phyloP scores from a whole-genome alignment of 2,888 invertebrate genomes.

The Eudasyphora cyanicolor region DNA sequence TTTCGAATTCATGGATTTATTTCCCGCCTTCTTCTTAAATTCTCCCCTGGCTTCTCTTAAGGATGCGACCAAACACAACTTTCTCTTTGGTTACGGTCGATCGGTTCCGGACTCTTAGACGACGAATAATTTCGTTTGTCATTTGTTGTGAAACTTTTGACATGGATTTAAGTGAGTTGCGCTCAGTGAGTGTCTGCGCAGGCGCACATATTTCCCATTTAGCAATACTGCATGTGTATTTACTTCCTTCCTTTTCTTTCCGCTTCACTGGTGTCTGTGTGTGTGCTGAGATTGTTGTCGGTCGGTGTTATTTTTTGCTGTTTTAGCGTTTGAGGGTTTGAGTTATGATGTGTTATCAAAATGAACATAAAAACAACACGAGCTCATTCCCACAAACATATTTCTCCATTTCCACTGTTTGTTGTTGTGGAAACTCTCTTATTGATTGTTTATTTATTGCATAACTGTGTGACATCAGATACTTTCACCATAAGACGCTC shows the following conservation, averaged over 20 bases:
- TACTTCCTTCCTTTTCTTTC: constrained; percentile 47
- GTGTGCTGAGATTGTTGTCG: too few species aligned
- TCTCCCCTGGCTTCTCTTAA: not conserved
- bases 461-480: constrained; percentile 55
- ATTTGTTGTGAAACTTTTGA: not conserved
- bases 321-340: constrained; percentile 45
- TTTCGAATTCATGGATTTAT: too few species aligned
- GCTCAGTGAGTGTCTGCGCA: constrained; percentile 8
- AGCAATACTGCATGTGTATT: not conserved
- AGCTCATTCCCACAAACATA: constrained; percentile 2
- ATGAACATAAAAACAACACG: constrained; percentile 39
- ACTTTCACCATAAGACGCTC: constrained; percentile 45
- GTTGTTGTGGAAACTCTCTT: constrained; percentile 2
- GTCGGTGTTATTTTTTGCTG: not conserved
- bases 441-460: constrained; percentile 45
- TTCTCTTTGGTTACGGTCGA: constrained; percentile 54
- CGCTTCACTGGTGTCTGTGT: not conserved
- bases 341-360: constrained; percentile 60
- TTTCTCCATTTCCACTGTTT: constrained; percentile 23
- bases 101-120: not conserved
- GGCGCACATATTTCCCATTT: constrained; percentile 17
- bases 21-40: not conserved
- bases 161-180: not conserved
- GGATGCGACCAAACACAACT: constrained; percentile 34
- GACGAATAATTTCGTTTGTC: not conserved